Evolutionary conservation across 2,888 invertebrate genomes (phyloP), one percentile per base, ranked within the genome.

Genomic region (Dione juno): DNA sequence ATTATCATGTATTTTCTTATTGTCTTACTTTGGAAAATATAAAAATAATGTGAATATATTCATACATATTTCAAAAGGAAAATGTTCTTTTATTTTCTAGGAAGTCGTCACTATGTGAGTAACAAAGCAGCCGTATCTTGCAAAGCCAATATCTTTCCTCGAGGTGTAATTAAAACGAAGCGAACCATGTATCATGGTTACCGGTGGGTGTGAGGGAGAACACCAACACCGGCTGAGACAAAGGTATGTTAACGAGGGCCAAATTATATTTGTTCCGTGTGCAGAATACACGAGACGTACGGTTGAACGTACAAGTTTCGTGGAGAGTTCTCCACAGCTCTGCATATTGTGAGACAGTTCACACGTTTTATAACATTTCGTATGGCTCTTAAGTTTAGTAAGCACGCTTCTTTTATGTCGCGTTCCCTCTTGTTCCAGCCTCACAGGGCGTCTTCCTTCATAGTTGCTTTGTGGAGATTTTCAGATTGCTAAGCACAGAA

Each of bases 151-250:
- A 83, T 82, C 82, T 85, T 82, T 80, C 81, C 81, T 80, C 79
- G 78, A 75, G 77, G 76, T 81, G 85, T 88, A 89, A 89, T 89
- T 89, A 89, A 88, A 88, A 85, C 86, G 82, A 81, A 77, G 80
- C 80, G 81, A 77, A 80, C 79, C 82, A 78, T 85, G 83, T 79
- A 79, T 83, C 83, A 74, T 76, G 79, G 77, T 78, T 82, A 82
- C 78, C 72, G 72, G 40, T 57, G 28, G 35, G 75, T 79, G 77
- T 66, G 75, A 79, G 75, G 78, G 81, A 79, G 79, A 82, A 74
- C 71, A n/a, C 54, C 43, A 54, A 59, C 61, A 64, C 48, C 69
- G 66, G 70, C 67, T 68, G 70, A 75, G 76, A 76, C 64, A 72
- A 74, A 65, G 75, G 76, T 75, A 81, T 80, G 81, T 82, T 86